Base-by-base conservation (phyloP, 2,888 invertebrate species). In the Drosophila engyochracea region DNA sequence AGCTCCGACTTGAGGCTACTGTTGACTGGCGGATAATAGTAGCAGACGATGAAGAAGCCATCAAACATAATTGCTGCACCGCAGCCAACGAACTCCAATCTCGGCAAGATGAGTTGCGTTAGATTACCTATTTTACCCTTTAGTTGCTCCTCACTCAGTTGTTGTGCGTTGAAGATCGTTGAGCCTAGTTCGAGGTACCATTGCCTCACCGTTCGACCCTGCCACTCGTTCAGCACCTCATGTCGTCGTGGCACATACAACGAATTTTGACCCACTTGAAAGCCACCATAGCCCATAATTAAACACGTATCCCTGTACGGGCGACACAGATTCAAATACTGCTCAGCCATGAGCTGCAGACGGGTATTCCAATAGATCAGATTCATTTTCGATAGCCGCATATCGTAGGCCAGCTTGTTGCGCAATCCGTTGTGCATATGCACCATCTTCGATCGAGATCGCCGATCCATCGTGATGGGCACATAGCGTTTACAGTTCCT, bases 341-440 rank as follows among this genome's bases (percentile, higher is more conserved):
- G 31, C 19, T 83, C 82, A 5, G 82, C 82, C 82, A 83, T 82
- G 0, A 9, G 10, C 52, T 83, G 79, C 51, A 82, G 28, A 5
- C 73, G 44, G 0, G 19, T 25, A 39, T 81, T 83, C 82, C 82
- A 83, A 37, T 83, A 83, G 41, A 79, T 74, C 37, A 81, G 54
- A 76, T 83, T 82, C 81, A 82, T 79, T 12, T 82, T 73, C 4
- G 74, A 28, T 39, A 82, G 41, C 0, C 31, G 16, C 10, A 54
- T 9, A 4, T 62, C 68, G n/a, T 55, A 53, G 41, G 82, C 70
- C 57, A 81, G 1, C 30, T 74, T 79, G 44, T 82, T 82, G 22
- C 82, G 75, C 49, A 82, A 31, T 9, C 82, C 82, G 19, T 82
- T 82, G 39, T 82, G 82, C 1, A 60, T 72, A 12, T 68, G 61